These are phyloP conservation scores for Alosa sapidissima DNA, from an alignment of 2,797 vertebrate genomes.

Conservation along the genomic window DNA sequence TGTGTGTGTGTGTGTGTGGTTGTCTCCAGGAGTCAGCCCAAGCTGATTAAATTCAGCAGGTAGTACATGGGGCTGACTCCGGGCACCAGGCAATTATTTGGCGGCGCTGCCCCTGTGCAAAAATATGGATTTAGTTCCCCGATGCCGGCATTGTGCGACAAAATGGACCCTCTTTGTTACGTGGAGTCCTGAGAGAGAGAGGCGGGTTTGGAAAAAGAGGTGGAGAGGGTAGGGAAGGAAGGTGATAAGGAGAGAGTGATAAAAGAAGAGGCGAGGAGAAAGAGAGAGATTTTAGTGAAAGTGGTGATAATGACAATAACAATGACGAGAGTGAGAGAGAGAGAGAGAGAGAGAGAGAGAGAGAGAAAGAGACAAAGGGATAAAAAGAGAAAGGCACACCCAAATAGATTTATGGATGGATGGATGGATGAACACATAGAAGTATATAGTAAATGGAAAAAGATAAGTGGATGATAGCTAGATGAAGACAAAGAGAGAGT, in stretches of 20 bases:
- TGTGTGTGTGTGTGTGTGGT: not conserved
- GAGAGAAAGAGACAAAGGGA: not conserved
- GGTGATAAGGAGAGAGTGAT: not conserved
- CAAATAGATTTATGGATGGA: no score
- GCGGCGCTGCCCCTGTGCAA: conserved; percentile 54
- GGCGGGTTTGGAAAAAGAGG: not conserved
- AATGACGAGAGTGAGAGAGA: not conserved
- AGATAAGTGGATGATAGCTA: no score
- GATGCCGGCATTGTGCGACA: conserved; percentile 34
- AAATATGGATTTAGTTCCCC: conserved; percentile 57
- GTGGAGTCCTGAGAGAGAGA: not conserved
- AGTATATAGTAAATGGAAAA: no score
- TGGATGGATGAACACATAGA: no score
- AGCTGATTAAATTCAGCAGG: conserved; percentile 74
- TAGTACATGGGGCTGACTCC: conserved; percentile 63
- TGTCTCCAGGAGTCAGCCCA: conserved; percentile 66
- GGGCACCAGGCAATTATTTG: conserved; percentile 70
- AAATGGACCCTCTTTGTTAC: not conserved
- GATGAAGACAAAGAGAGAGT: no score
- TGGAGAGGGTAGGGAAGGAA: not conserved
- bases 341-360: not conserved
- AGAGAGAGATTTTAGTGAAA: not conserved
- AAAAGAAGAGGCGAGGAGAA: not conserved
- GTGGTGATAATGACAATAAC: no score
- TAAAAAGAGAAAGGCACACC: no score